A percentile compares a stretch with the other conserved stretches of the same genome.
These are phyloP conservation scores for Acanthiza pusilla DNA, from an alignment of 2,797 vertebrate genomes.

Conservation along the genomic window DNA sequence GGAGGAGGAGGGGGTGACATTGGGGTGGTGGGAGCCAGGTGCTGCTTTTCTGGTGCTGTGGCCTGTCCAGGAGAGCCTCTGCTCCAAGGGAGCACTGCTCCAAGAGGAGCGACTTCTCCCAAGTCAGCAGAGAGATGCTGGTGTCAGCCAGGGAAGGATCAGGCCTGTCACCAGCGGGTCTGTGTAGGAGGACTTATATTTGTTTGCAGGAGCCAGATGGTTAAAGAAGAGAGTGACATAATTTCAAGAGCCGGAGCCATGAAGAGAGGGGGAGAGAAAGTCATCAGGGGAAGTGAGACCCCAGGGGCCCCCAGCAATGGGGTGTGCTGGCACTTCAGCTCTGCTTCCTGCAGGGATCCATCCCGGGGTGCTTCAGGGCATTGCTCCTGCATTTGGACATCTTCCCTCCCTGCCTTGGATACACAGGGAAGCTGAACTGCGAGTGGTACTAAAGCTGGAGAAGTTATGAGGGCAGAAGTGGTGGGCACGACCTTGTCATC, in stretches of 20 bases:
- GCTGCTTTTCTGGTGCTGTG: not conserved
- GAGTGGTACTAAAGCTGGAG: not conserved
- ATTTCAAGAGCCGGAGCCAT: not conserved
- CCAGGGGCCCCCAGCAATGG: not conserved
- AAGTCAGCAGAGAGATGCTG: not conserved
- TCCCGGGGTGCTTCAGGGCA: rapidly evolving
- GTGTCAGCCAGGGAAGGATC: slow-evolving; percentile 34
- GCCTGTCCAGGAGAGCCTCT: not conserved
- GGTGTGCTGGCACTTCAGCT: not conserved
- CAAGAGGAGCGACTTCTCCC: rapidly evolving
- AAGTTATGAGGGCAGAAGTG: not conserved
- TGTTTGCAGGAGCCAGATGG: slow-evolving; percentile 56
- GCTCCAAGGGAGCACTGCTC: not conserved
- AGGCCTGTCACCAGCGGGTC: slow-evolving; percentile 4
- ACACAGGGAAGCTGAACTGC: not conserved
- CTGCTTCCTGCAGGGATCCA: not conserved
- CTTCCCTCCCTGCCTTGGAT: not conserved
- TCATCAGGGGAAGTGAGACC: not conserved
- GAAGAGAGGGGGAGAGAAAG: not conserved
- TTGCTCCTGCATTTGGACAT: rapidly evolving
- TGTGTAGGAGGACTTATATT: slow-evolving; percentile 60
- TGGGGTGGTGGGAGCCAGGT: rapidly evolving
- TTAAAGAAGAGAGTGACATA: slow-evolving; percentile 46
- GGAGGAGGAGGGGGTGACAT: rapidly evolving
- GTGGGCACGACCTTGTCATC: not conserved